A percentile compares a stretch with the other conserved stretches of the same genome.
phyloP scores from a whole-genome alignment of 2,113 vertebrate genomes.

The Neolamprologus toae region DNA sequence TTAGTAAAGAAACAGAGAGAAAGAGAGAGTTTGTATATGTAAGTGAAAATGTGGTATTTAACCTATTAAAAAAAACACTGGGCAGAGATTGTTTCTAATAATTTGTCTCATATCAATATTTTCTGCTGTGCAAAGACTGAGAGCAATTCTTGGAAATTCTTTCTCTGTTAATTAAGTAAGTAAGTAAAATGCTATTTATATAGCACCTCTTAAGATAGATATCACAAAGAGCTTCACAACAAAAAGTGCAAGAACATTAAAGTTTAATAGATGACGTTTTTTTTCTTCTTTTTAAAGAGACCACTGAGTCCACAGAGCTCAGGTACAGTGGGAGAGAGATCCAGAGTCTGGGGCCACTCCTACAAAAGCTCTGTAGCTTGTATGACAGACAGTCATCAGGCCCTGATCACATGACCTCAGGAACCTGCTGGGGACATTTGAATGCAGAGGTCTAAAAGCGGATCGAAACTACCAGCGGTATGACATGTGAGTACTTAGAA shows the following conservation, averaged over 20 bases:
- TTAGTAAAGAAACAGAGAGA: background rate
- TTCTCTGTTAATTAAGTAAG: background rate
- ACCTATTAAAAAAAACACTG: background rate
- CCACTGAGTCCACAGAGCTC: background rate
- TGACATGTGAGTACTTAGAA: background rate
- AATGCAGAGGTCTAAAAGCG: background rate
- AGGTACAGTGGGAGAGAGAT: background rate
- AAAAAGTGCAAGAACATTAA: background rate
- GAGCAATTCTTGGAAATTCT: background rate
- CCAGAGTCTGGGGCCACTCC: background rate
- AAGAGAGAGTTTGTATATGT: background rate
- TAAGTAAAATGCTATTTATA: background rate
- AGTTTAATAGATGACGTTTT: accelerated
- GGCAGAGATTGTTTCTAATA: background rate
- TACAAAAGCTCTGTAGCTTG: background rate
- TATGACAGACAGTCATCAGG: background rate
- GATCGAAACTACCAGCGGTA: background rate
- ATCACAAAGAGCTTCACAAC: background rate
- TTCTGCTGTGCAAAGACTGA: background rate
- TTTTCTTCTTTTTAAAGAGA: background rate
- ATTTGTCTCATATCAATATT: background rate
- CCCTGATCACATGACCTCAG: background rate
- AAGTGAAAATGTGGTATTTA: background rate
- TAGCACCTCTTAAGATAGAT: background rate
- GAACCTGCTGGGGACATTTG: background rate